Evolutionary conservation across 2,888 invertebrate genomes (phyloP).

Genomic region (Sialis lutaria): DNA sequence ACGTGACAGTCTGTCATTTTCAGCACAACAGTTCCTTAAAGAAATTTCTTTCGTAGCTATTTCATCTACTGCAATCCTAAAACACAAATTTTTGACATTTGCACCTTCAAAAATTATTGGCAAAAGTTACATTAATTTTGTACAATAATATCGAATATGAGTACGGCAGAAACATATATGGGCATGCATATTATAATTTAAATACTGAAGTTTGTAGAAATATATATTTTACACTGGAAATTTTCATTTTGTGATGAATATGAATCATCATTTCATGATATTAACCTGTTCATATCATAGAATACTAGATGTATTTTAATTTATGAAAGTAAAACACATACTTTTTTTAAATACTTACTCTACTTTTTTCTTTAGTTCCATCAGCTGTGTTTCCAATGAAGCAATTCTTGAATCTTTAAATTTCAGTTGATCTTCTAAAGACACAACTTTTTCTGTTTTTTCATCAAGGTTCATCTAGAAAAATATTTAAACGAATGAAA

Average conservation of each 20-base stretch:
- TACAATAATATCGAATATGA: too few species aligned
- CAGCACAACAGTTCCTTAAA: conserved; percentile 30
- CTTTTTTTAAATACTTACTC: conserved; percentile 21
- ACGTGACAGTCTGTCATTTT: conserved; percentile 36
- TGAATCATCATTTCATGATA: too few species aligned
- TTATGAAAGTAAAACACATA: background rate
- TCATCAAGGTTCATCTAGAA: conserved; percentile 49
- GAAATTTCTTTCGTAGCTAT: conserved; percentile 31
- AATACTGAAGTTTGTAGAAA: too few species aligned
- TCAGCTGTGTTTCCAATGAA: conserved; percentile 33
- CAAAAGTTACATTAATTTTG: too few species aligned
- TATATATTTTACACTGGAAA: too few species aligned
- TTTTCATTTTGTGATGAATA: too few species aligned
- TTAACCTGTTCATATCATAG: too few species aligned
- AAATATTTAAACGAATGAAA: conserved; percentile 5
- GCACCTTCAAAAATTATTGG: too few species aligned
- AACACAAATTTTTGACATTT: conserved; percentile 7
- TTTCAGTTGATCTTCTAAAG: conserved; percentile 45
- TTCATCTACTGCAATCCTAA: conserved; percentile 17
- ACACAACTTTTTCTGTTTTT: conserved; percentile 49
- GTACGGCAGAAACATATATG: too few species aligned
- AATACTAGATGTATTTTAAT: background rate
- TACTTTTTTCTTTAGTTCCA: conserved; percentile 37
- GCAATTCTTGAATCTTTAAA: conserved; percentile 35
- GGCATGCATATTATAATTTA: too few species aligned